These are phyloP conservation scores for Escarpia spicata DNA, from an alignment of 2,888 invertebrate species.

Conservation along the genomic window DNA sequence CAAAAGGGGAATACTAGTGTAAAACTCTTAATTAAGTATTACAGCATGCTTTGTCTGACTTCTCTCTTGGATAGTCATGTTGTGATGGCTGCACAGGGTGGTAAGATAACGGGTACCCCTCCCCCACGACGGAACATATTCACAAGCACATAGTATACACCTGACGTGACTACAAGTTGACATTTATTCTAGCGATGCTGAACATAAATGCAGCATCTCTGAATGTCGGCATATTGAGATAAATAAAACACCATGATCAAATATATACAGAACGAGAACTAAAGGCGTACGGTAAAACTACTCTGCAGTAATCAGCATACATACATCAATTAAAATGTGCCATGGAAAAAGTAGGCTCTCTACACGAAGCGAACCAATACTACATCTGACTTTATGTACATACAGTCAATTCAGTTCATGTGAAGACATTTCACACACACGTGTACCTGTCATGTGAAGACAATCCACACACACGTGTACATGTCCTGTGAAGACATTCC, in stretches of 20 bases:
- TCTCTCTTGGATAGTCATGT: background rate
- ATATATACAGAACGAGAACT: constrained; percentile 3
- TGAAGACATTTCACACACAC: background rate
- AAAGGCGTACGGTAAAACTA: background rate
- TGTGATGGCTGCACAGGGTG: background rate
- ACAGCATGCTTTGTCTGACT: background rate
- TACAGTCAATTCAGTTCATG: background rate
- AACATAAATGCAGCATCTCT: background rate
- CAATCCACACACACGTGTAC: too few relatives aligned
- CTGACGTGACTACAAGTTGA: background rate
- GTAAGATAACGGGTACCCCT: background rate
- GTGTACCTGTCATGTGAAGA: background rate
- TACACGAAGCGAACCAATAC: background rate
- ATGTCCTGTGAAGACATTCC: background rate
- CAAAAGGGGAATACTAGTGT: background rate
- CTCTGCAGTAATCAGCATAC: constrained; percentile 13
- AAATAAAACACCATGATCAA: background rate
- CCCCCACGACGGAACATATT: background rate
- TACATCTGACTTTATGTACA: background rate
- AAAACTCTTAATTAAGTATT: background rate
- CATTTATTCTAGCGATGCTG: background rate
- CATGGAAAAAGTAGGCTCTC: background rate
- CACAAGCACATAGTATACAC: background rate
- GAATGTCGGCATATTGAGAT: background rate
- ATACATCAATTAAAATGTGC: background rate